These are phyloP conservation scores for Teleogryllus oceanicus DNA, from an alignment of 2,888 invertebrate species.

Conservation along the genomic window DNA sequence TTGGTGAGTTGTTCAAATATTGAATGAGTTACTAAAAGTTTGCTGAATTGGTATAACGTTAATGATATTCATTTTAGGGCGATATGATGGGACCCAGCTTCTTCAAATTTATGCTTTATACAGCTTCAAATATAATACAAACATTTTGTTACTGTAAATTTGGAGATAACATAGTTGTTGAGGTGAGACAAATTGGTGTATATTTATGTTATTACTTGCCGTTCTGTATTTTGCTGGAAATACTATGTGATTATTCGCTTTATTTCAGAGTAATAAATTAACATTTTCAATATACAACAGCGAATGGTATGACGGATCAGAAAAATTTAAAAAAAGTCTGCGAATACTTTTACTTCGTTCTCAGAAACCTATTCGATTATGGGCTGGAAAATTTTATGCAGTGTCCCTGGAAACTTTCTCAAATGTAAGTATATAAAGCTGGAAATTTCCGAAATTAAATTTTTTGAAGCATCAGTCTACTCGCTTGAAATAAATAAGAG, in stretches of 20 bases:
- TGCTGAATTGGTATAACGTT: background rate
- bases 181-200: background rate
- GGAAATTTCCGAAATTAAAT: too few relatives aligned
- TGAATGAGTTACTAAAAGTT: background rate
- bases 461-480: too few relatives aligned
- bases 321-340: background rate
- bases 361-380: background rate
- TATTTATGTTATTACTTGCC: too few relatives aligned
- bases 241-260: too few relatives aligned
- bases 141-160: conserved; percentile 18
- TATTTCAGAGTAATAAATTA: background rate
- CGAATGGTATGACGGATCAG: background rate
- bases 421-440: background rate
- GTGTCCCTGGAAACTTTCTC: background rate
- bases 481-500: too few relatives aligned
- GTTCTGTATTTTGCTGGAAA: too few relatives aligned
- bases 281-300: background rate
- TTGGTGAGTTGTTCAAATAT: background rate
- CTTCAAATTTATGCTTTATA: conserved; percentile 18
- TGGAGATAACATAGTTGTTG: background rate
- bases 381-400: background rate
- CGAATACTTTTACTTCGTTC: background rate
- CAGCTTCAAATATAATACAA: background rate
- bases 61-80: background rate
- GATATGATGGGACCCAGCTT: background rate